Evolutionary conservation across 2,888 invertebrate species (phyloP).

Genomic region (Cynaeus angustus): DNA sequence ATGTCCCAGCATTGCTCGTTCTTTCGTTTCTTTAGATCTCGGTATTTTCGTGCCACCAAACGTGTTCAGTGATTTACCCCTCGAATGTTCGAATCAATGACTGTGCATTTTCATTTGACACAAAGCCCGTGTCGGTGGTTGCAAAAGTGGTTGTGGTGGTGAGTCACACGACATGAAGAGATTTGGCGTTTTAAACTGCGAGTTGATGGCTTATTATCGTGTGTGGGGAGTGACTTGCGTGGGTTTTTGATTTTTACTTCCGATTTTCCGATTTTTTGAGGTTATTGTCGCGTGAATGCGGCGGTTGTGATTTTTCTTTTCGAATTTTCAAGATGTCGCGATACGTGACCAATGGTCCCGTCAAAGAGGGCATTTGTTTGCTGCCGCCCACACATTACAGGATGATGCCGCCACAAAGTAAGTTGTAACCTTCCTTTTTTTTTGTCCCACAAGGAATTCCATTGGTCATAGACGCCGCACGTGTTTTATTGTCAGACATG

Average conservation of each 20-base stretch:
- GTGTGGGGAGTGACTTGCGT: constrained; percentile 44
- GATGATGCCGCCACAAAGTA: constrained; percentile 67
- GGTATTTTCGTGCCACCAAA: constrained; percentile 17
- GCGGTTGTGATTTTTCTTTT: constrained; percentile 36
- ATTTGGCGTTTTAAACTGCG: constrained; percentile 14
- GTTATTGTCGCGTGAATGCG: constrained; percentile 32
- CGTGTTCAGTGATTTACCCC: constrained; percentile 37
- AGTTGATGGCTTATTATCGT: constrained; percentile 26
- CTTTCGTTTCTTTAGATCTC: constrained; percentile 24
- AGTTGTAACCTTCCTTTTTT: constrained; percentile 50
- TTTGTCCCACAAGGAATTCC: neutral
- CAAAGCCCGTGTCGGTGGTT: constrained; percentile 33
- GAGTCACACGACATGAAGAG: constrained; percentile 42
- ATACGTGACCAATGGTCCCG: constrained; percentile 68
- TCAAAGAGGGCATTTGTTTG: constrained; percentile 70
- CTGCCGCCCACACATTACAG: constrained; percentile 68
- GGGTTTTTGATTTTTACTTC: constrained; percentile 33
- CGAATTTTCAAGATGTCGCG: constrained; percentile 65
- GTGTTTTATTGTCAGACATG: constrained; percentile 40
- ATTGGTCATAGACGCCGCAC: constrained; percentile 27
- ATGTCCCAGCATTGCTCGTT: constrained; percentile 57
- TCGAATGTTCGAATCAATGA: constrained; percentile 32
- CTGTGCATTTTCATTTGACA: constrained; percentile 43
- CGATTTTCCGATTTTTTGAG: constrained; percentile 11
- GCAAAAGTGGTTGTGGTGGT: constrained; percentile 45